Base-by-base conservation (phyloP, 1,140 invertebrate species). In the Hermetia illucens region DNA sequence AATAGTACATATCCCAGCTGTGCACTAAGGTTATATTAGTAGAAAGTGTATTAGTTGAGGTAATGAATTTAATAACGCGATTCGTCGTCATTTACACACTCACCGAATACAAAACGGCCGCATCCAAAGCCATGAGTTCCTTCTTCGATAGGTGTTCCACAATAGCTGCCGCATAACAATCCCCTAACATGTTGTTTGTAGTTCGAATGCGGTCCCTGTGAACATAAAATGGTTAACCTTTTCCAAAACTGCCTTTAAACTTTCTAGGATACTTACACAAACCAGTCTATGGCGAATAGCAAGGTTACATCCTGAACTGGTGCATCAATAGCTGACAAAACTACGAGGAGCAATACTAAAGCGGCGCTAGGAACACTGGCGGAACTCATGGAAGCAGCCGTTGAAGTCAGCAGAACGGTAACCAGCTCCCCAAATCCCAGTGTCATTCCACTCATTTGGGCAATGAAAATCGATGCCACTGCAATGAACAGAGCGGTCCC, bases 351-450 rank as follows among this genome's bases (percentile, higher is more conserved):
- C 20, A 92, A 68, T 4, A 93, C 84, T 42, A 94, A 65, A 2
- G 90, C 90, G 17, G 91, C 91, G 58, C 85, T 90, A 1, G 92
- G 91, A 10, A 95, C 88, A 41, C 86, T 88, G 2, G 89, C 89
- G 34, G 88, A 89, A 10, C 90, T 93, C 50, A 94, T 79, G 33
- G 85, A 90, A 12, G 88, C 86, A 22, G 85, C 82, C 2, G 89
- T 93, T 5, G 88, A 87, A 21, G 88, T 89, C 43, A 95, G 66
- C 77, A 81, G 75, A 19, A 90, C 75, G 9, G 82, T 86, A 30
- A 82, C 65, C 1, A 86, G 65, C 53, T 88, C 82, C 3, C 82
- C 82, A 43, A 83, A 71, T 20, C 78, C 77, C 13, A 94, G 62
- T 15, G 65, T 59, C 47, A 89, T 80, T 36, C 78, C 79, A 48